Conservation (phyloP, 2,888 invertebrate genomes). For the Ophioninae sp. region DNA sequence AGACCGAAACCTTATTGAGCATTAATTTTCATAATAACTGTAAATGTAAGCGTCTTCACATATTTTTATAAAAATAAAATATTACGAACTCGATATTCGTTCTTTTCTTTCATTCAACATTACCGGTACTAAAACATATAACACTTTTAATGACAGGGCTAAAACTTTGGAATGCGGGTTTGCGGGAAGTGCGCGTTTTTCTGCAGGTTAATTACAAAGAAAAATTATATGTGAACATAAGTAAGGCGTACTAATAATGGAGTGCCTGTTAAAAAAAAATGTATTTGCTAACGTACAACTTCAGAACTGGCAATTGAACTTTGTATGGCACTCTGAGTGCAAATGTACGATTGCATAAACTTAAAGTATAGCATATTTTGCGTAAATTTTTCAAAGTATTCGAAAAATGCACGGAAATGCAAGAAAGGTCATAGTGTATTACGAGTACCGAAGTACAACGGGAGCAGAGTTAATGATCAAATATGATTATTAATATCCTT, state of each 20-base stretch:
- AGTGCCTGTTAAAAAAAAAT: neutral
- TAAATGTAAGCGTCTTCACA: slow-evolving; percentile 20
- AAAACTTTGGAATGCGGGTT: neutral
- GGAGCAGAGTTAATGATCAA: neutral
- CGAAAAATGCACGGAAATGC: neutral
- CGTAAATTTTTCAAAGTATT: neutral
- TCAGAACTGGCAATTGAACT: neutral
- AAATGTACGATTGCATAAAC: neutral
- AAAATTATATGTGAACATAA: neutral
- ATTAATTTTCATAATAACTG: neutral
- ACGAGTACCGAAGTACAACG: neutral
- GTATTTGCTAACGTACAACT: neutral
- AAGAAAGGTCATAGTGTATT: neutral
- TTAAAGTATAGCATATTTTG: neutral
- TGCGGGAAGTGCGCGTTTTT: neutral
- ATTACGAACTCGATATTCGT: neutral
- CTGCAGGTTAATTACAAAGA: neutral
- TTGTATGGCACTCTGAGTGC: neutral
- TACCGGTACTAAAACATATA: neutral
- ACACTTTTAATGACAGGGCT: neutral
- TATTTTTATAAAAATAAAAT: slow-evolving; percentile 27
- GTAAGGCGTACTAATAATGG: neutral
- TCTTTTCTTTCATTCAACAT: neutral
- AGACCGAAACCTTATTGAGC: slow-evolving; percentile 75
- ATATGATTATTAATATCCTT: neutral